These are phyloP conservation scores for Cherax quadricarinatus DNA, from an alignment of 1,140 invertebrate genomes.

Conservation along the genomic window DNA sequence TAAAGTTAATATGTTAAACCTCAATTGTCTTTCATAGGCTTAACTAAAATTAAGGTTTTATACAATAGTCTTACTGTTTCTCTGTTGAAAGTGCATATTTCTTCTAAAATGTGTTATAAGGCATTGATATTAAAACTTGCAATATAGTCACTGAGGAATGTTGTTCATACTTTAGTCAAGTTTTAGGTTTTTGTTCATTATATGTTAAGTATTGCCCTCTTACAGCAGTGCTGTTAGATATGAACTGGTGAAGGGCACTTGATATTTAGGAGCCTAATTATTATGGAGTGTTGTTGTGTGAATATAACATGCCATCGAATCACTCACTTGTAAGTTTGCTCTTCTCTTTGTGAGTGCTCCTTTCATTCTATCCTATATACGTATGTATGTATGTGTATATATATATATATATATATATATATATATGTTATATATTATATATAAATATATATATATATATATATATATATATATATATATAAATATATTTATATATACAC, in stretches of 20 bases:
- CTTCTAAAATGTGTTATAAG: too few relatives aligned
- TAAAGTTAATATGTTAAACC: too few relatives aligned
- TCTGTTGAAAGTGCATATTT: too few relatives aligned
- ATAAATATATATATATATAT: too few relatives aligned
- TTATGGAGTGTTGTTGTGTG: constrained; percentile 38
- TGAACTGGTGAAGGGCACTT: constrained; percentile 23
- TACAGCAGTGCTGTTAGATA: not conserved
- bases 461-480: not conserved
- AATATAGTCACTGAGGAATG: not conserved
- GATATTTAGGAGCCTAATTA: not conserved
- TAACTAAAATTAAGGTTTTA: too few relatives aligned
- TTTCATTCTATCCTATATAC: constrained; percentile 40
- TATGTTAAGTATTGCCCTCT: constrained; percentile 30
- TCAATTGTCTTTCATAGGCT: too few relatives aligned
- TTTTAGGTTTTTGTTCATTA: not conserved
- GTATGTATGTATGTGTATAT: too few relatives aligned
- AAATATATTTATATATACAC: too few relatives aligned
- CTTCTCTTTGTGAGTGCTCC: constrained; percentile 51
- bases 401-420: not conserved
- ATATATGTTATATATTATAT: too few relatives aligned
- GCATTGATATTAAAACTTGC: not conserved
- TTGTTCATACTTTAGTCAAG: not conserved
- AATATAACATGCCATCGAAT: constrained; percentile 27
- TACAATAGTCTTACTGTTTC: too few relatives aligned
- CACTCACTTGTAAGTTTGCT: constrained; percentile 15